Evolutionary conservation across 2,797 vertebrate species (phyloP).

Genomic region (Pseudochirops cupreus): DNA sequence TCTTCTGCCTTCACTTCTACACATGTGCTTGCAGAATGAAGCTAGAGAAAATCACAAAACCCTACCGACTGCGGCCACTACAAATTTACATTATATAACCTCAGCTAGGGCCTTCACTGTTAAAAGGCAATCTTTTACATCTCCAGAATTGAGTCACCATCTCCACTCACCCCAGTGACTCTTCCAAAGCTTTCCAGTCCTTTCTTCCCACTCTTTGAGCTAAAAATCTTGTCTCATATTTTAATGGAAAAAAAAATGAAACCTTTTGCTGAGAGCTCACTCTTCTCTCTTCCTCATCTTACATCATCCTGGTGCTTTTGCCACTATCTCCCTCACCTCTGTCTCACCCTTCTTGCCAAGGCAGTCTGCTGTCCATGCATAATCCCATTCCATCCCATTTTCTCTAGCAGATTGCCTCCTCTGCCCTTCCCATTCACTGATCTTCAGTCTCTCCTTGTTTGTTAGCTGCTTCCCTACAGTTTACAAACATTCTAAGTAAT

Average conservation of each 20-base stretch:
- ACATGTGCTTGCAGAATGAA: neutral
- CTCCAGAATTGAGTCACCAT: neutral
- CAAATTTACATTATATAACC: neutral
- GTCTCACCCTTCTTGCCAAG: neutral
- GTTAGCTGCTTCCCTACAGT: neutral
- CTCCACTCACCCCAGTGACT: neutral
- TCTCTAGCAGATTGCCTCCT: neutral
- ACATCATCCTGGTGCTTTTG: neutral
- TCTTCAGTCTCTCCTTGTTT: neutral
- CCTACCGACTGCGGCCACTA: neutral
- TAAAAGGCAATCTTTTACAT: neutral
- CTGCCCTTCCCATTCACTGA: neutral
- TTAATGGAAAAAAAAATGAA: neutral
- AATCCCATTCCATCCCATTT: neutral
- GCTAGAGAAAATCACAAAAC: neutral
- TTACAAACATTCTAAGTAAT: neutral
- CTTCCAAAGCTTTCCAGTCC: neutral
- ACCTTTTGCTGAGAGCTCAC: neutral
- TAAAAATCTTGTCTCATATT: neutral
- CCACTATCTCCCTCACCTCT: neutral
- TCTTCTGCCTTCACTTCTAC: neutral
- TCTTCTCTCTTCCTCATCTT: neutral
- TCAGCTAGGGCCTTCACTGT: neutral
- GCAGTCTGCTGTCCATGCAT: neutral
- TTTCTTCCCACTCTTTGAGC: neutral